Percentiles rank a stretch among this genome's conserved stretches.
Evolutionary conservation across 2,888 invertebrate species (phyloP).

Genomic region (Cyaniris semiargus): DNA sequence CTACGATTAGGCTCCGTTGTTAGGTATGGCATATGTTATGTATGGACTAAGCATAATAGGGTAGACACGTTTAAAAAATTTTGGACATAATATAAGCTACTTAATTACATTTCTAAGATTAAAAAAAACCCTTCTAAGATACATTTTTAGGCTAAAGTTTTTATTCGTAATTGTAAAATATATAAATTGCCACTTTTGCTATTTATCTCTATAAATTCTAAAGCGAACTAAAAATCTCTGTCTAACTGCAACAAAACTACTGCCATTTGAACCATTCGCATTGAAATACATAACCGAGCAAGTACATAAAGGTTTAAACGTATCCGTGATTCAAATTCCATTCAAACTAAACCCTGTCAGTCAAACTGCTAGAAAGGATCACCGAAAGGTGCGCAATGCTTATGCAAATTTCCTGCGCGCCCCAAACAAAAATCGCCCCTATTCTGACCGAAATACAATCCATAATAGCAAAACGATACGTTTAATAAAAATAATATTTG

Average conservation of each 20-base stretch:
- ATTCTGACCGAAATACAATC: background rate
- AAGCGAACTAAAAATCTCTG: background rate
- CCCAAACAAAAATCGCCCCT: conserved; percentile 48
- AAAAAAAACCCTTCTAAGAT: no score
- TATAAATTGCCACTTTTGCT: no score
- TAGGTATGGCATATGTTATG: background rate
- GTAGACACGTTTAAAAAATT: no score
- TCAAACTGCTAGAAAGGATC: conserved; percentile 74
- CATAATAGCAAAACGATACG: conserved; percentile 37
- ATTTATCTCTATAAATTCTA: no score
- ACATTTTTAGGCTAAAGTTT: no score
- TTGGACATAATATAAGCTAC: no score
- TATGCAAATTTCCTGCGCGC: conserved; percentile 71
- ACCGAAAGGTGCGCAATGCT: conserved; percentile 71
- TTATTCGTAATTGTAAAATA: no score
- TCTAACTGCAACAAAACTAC: background rate
- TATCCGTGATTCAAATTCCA: conserved; percentile 51
- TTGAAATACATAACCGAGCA: conserved; percentile 42
- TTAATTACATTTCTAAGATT: no score
- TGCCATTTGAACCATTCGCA: background rate
- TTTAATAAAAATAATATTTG: conserved; percentile 58
- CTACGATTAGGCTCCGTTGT: background rate
- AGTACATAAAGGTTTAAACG: conserved; percentile 45
- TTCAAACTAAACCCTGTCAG: conserved; percentile 60
- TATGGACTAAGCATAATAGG: no score